phyloP scores from a whole-genome alignment of 2,113 vertebrate genomes.

The Toxotes chatareus region DNA sequence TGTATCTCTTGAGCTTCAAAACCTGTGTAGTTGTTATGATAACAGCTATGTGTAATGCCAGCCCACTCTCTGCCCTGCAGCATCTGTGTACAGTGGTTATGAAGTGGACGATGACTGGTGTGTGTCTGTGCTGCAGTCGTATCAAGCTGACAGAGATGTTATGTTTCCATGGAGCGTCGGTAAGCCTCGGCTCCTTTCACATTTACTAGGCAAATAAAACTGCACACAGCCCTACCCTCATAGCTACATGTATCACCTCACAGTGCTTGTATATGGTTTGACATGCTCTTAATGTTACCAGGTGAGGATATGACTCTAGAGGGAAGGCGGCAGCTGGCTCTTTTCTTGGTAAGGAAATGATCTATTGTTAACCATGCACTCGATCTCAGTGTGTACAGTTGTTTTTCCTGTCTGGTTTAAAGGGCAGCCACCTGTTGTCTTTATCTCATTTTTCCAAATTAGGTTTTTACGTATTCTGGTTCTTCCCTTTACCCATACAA shows the following conservation, averaged over 20 bases:
- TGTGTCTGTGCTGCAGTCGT: slow-evolving; percentile 89
- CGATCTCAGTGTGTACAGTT: not conserved
- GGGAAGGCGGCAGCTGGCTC: slow-evolving; percentile 86
- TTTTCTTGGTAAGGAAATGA: slow-evolving; percentile 87
- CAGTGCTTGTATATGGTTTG: not conserved
- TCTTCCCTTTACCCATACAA: not conserved
- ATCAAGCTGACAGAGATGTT: slow-evolving; percentile 85
- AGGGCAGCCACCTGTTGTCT: slow-evolving; percentile 42
- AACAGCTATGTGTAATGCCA: not conserved
- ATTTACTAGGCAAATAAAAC: slow-evolving; percentile 32
- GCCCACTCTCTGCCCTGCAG: slow-evolving; percentile 66
- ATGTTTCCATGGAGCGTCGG: slow-evolving; percentile 92
- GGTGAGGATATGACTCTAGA: slow-evolving; percentile 90
- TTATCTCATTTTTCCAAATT: slow-evolving; percentile 8
- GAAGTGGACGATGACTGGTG: slow-evolving; percentile 95
- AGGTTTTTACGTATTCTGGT: slow-evolving; percentile 5
- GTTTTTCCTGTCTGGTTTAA: slow-evolving; percentile 21
- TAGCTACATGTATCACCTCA: not conserved
- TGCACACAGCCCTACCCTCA: not conserved
- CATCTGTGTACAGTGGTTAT: slow-evolving; percentile 86
- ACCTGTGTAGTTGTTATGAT: not conserved
- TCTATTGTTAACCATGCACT: not conserved
- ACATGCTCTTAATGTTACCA: slow-evolving; percentile 58
- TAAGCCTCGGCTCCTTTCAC: slow-evolving; percentile 71
- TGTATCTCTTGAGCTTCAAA: not conserved